Percentiles rank a stretch among this genome's conserved stretches.
These are phyloP conservation scores for Lucifuga dentata DNA, from an alignment of 2,113 vertebrate species.

Conservation along the genomic window DNA sequence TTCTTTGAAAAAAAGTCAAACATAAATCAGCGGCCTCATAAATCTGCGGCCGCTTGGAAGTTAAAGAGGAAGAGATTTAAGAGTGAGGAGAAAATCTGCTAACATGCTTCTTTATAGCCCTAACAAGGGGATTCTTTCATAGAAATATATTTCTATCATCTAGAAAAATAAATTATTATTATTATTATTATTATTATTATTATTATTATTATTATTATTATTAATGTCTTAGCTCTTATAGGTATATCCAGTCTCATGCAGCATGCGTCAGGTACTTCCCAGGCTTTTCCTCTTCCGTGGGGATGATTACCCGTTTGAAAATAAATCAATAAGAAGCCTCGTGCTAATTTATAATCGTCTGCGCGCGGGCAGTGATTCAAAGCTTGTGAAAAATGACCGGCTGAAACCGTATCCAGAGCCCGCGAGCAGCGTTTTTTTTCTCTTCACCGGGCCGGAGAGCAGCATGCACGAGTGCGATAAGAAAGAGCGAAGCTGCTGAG, in stretches of 20 bases:
- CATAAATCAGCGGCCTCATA: slow-evolving; percentile 69
- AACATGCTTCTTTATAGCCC: slow-evolving; percentile 35
- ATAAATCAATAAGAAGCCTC: slow-evolving; percentile 76
- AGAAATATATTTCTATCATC: slow-evolving; percentile 9
- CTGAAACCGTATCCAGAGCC: slow-evolving; percentile 63
- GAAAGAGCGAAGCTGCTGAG: slow-evolving; percentile 34
- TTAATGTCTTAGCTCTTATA: slow-evolving; percentile 8
- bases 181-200: slow-evolving; percentile 27
- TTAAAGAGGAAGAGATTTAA: slow-evolving; percentile 66
- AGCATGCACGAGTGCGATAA: slow-evolving; percentile 54
- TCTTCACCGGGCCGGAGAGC: slow-evolving; percentile 23
- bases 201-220: neutral
- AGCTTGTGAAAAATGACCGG: slow-evolving; percentile 66
- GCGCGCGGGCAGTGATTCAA: slow-evolving; percentile 55
- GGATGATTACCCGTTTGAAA: slow-evolving; percentile 72
- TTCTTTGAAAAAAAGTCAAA: slow-evolving; percentile 23
- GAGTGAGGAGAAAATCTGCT: slow-evolving; percentile 33
- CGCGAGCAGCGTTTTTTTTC: slow-evolving; percentile 23
- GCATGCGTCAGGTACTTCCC: slow-evolving; percentile 49
- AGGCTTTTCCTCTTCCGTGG: slow-evolving; percentile 43
- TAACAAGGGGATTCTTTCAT: neutral
- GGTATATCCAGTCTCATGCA: slow-evolving; percentile 27
- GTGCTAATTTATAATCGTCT: slow-evolving; percentile 75
- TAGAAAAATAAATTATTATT: no score
- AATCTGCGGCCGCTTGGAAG: slow-evolving; percentile 52